These are phyloP conservation scores for Montipora efflorescens DNA, from an alignment of 64 coral and sea anemone species.

Conservation along the genomic window DNA sequence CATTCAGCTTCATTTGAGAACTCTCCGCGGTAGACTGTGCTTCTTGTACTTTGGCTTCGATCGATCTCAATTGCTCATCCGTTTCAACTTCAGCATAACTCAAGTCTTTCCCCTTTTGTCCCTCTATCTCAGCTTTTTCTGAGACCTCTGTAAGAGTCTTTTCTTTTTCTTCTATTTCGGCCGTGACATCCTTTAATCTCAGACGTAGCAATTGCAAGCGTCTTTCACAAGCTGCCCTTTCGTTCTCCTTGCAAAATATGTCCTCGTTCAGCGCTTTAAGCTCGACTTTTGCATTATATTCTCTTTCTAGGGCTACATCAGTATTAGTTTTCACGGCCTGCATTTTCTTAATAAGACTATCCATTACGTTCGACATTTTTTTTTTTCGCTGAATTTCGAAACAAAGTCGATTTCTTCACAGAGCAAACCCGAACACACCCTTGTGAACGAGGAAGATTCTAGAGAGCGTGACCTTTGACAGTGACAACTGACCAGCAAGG, in stretches of 20 bases:
- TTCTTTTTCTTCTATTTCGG: conserved; percentile 12
- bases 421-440: conserved; percentile 2
- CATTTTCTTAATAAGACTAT: conserved; percentile 53
- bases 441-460: not conserved
- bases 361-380: not conserved
- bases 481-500: conserved; percentile 13
- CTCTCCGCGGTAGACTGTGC: not conserved
- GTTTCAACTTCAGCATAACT: conserved; percentile 57
- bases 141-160: not conserved
- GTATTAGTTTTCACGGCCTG: conserved; percentile 60
- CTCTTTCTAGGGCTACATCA: conserved; percentile 55
- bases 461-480: not conserved
- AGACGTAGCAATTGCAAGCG: conserved; percentile 6
- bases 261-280: not conserved
- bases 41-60: conserved; percentile 15
- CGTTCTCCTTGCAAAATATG: conserved; percentile 27
- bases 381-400: not conserved
- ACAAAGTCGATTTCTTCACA: not conserved
- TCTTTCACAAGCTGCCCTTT: conserved; percentile 13
- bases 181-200: not conserved
- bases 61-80: conserved; percentile 23
- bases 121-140: conserved; percentile 40
- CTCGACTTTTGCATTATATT: conserved; percentile 22
- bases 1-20: conserved; percentile 43
- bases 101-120: conserved; percentile 44